Conservation (phyloP, 2,113 vertebrate genomes). For the Neogobius melanostomus region DNA sequence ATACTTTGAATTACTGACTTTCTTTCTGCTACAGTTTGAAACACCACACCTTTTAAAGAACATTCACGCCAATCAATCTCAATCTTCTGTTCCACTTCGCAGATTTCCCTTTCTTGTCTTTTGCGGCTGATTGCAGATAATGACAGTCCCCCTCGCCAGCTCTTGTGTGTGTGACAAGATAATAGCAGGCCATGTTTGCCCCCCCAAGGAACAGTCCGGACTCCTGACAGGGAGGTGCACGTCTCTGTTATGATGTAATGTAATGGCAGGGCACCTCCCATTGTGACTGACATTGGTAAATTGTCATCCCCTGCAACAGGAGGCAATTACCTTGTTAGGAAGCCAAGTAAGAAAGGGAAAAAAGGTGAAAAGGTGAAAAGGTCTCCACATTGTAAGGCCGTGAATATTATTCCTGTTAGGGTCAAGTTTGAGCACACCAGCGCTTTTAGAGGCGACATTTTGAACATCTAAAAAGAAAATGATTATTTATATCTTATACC, state of each 20-base stretch:
- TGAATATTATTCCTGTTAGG: conserved; percentile 19
- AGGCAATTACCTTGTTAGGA: conserved; percentile 73
- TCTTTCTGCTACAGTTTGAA: neutral
- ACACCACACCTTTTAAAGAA: conserved; percentile 10
- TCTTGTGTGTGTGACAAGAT: conserved; percentile 49
- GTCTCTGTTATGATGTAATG: conserved; percentile 41
- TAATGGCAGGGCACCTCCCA: conserved; percentile 45
- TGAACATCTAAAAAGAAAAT: neutral
- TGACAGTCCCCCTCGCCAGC: conserved; percentile 50
- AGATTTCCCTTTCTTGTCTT: conserved; percentile 60
- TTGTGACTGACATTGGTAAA: conserved; percentile 55
- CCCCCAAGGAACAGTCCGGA: conserved; percentile 53
- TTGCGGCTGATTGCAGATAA: conserved; percentile 56
- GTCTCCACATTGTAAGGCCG: conserved; percentile 31
- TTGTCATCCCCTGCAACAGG: conserved; percentile 61
- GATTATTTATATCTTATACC: too few relatives aligned
- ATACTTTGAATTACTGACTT: conserved; percentile 6
- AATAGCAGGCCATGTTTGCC: conserved; percentile 67
- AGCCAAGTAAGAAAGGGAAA: conserved; percentile 61
- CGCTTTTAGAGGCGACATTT: neutral
- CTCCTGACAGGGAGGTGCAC: conserved; percentile 59
- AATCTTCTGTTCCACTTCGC: conserved; percentile 27
- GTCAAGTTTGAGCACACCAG: neutral
- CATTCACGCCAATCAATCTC: conserved; percentile 44
- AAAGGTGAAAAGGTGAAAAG: conserved; percentile 66